Conservation (phyloP, 2,888 invertebrate genomes). For the Microchrysa polita region DNA sequence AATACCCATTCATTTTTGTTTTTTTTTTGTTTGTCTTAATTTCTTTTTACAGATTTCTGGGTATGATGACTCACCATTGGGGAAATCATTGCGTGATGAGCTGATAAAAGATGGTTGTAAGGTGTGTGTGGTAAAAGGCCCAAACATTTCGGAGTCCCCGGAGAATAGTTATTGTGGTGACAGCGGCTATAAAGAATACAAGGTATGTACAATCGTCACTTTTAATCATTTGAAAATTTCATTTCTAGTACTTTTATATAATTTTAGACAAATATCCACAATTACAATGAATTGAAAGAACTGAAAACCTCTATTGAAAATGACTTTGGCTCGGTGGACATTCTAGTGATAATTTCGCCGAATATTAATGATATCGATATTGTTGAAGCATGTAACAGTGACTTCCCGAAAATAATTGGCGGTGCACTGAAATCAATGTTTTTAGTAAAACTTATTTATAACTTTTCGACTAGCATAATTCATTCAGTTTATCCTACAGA, state of each 20-base stretch:
- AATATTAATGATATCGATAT: slow-evolving; percentile 60
- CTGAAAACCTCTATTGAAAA: slow-evolving; percentile 61
- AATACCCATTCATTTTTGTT: too few species aligned
- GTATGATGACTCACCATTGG: slow-evolving; percentile 1
- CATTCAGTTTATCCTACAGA: slow-evolving; percentile 56
- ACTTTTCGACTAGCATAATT: background rate
- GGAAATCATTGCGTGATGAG: background rate
- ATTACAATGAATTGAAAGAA: slow-evolving; percentile 59
- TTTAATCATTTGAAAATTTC: background rate
- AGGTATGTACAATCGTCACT: slow-evolving; percentile 5
- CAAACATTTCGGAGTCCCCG: background rate
- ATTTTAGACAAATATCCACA: slow-evolving; percentile 45
- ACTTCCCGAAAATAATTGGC: slow-evolving; percentile 59
- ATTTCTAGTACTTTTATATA: background rate
- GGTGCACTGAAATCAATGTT: slow-evolving; percentile 65
- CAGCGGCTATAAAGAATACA: background rate
- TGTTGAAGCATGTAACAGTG: slow-evolving; percentile 59
- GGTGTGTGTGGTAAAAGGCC: background rate
- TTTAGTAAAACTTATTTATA: slow-evolving; percentile 57
- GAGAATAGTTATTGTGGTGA: background rate
- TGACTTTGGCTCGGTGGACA: slow-evolving; percentile 64
- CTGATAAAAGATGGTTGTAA: background rate
- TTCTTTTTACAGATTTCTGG: slow-evolving; percentile 9
- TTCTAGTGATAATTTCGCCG: slow-evolving; percentile 63
- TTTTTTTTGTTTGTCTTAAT: background rate